Evolutionary conservation across 2,113 vertebrate genomes (phyloP), one percentile per base, ranked within the genome.

Genomic region (Carassius gibelio): DNA sequence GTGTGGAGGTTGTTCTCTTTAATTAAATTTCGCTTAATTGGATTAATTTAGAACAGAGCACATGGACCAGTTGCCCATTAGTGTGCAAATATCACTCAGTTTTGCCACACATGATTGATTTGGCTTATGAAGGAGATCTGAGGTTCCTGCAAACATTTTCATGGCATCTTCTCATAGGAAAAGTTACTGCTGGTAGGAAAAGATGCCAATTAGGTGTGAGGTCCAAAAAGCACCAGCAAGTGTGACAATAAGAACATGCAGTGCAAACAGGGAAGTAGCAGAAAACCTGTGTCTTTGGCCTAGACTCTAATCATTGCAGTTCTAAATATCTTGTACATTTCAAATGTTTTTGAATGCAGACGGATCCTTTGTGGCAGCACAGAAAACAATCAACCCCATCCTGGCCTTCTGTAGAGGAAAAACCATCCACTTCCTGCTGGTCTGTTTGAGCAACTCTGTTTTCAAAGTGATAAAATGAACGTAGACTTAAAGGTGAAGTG

Each of bases 341-440:
- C 34, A 80, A 6, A 4, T 80, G 30, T 84, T 88, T 9, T 89
- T 75, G 87, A 38, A 38, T 17, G 48, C 88, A 99, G 98, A 96
- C 96, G 55, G 97, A 99, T 84, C 98, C 98, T 23, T 99, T 72
- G 97, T 98, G 87, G 95, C 96, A 1, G 94, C 95, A 19, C 96
- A 97, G 94, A 97, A 94, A 91, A 94, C 89, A 0, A 94, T 97
- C 87, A 98, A 98, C 86, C 97, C 98, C 4, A 93, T 98, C 92
- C 96, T 99, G 80, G 97, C 97, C 0, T 99, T 99, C 88, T 99
- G 97, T 83, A 96, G 98, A 94, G 98, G 98, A 87, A 96, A 98
- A 1, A 94, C 96, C 0, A 95, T 99, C 84, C 96, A 99, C 89
- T 99, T 99, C 82, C 96, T 99, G 2, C 89, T 98, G 95, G 98